Percentiles rank a stretch among this genome's conserved stretches.
phyloP scores from a whole-genome alignment of 2,797 vertebrate species.

The Cyclopterus lumpus region DNA sequence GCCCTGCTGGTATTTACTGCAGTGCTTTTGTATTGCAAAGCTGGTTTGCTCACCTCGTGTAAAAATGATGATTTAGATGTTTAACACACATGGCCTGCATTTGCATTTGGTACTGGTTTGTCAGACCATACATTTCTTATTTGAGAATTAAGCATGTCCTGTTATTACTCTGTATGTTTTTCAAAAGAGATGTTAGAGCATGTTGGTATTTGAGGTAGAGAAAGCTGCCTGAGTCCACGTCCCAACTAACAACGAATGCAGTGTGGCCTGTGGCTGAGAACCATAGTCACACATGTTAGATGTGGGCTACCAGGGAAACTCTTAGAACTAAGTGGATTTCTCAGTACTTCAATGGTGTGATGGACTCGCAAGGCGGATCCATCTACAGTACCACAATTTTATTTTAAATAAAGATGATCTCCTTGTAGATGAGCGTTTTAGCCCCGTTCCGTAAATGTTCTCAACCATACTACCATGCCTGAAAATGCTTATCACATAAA shows the following conservation, averaged over 20 bases:
- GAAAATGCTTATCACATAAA: background rate
- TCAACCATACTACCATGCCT: background rate
- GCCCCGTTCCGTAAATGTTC: too few relatives aligned
- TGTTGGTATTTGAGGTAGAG: constrained; percentile 53
- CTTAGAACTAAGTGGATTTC: constrained; percentile 27
- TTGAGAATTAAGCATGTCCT: background rate
- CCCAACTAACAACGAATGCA: constrained; percentile 20
- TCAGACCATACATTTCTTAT: background rate
- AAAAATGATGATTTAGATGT: background rate
- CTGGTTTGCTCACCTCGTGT: background rate
- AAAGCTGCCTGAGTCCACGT: constrained; percentile 31
- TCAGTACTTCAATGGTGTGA: constrained; percentile 10
- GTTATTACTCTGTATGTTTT: constrained; percentile 21
- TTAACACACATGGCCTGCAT: constrained; percentile 12
- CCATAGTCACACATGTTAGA: constrained; percentile 46
- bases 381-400: background rate
- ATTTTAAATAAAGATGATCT: background rate
- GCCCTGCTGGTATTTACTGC: background rate
- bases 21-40: background rate
- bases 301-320: constrained; percentile 48
- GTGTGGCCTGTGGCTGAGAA: constrained; percentile 54
- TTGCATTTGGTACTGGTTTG: constrained; percentile 20
- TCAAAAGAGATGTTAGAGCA: constrained; percentile 28
- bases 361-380: constrained; percentile 5
- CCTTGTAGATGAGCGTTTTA: background rate